Base-by-base conservation (phyloP, 2,888 invertebrate genomes). In the Neoaliturus tenellus region DNA sequence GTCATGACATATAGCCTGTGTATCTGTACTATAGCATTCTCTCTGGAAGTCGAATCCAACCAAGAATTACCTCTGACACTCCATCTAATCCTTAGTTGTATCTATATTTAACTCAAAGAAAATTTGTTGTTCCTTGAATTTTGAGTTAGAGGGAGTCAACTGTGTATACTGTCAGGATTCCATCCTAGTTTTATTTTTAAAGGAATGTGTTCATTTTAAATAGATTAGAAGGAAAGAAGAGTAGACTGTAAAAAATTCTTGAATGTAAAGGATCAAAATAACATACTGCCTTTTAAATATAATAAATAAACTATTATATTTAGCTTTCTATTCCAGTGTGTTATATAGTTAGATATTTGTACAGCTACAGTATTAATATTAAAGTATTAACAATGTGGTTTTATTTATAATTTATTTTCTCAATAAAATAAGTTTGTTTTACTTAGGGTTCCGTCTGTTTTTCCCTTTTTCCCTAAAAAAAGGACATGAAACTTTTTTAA, bases 351-450 rank as follows among this genome's bases (percentile, higher is more conserved):
- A 44, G 48, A 44, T 75, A 69, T 28, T 33, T 81, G 81, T 81
- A 81, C 81, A 81, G 71, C 55, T 44, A 25, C 81, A 81, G 81
- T 81, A 81, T 81, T 81, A 75, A 44, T 25, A 81, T 62, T 75
- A 81, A 81, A 81, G 81, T 81, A 81, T 81, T 81, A 81, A 81
- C 81, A 81, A n/a, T 28, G 20, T 44, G 25, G 28, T 75, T 75
- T 41, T 75, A 44, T 75, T 69, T 75, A 28, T 75, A 75, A 75
- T 75, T 75, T 75, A 75, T 44, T 75, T n/a, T 75, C n/a, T 44
- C 44, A 75, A 69, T 69, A 69, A 75, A 71, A 25, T 75, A 44
- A 20, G 25, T 44, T 44, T 41, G 75, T 75, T 75, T 44, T 75
- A 75, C 25, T 75, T 25, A 25, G 8, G 4, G 10, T 44, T 8